phyloP scores from a whole-genome alignment of 2,113 vertebrate species.

The Lichenostomus cassidix region DNA sequence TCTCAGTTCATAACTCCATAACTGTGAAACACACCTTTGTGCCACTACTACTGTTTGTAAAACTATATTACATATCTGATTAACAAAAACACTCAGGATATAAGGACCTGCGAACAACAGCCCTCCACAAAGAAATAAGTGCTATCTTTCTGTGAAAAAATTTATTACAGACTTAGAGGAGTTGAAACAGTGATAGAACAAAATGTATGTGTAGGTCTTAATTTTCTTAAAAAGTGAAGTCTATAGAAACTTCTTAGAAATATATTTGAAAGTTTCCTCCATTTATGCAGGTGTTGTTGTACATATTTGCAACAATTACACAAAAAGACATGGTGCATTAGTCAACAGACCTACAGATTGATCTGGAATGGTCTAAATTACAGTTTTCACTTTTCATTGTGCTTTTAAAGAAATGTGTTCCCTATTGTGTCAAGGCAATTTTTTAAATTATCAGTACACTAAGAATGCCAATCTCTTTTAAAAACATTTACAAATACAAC shows the following conservation, averaged over 20 bases:
- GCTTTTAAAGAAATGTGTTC: not conserved
- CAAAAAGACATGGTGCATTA: not conserved
- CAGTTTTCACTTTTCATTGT: not conserved
- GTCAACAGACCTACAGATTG: not conserved
- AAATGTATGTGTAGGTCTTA: not conserved
- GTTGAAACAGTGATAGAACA: not conserved
- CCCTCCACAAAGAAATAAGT: not conserved
- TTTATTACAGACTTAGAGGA: not conserved
- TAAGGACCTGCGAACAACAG: not conserved
- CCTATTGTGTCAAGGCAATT: not conserved
- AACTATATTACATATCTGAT: not conserved
- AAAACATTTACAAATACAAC: not conserved
- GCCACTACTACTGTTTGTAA: not conserved
- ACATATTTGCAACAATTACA: not conserved
- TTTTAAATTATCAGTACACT: not conserved
- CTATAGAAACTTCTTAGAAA: not conserved
- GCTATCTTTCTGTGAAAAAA: not conserved
- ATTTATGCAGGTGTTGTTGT: not conserved
- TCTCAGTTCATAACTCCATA: not conserved
- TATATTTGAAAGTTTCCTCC: not conserved
- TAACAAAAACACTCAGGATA: not conserved
- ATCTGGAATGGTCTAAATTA: not conserved
- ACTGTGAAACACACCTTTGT: not conserved
- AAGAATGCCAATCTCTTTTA: not conserved
- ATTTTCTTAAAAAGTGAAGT: not conserved